Base-by-base conservation (phyloP, 2,113 vertebrate species). In the Hassar affinis region DNA sequence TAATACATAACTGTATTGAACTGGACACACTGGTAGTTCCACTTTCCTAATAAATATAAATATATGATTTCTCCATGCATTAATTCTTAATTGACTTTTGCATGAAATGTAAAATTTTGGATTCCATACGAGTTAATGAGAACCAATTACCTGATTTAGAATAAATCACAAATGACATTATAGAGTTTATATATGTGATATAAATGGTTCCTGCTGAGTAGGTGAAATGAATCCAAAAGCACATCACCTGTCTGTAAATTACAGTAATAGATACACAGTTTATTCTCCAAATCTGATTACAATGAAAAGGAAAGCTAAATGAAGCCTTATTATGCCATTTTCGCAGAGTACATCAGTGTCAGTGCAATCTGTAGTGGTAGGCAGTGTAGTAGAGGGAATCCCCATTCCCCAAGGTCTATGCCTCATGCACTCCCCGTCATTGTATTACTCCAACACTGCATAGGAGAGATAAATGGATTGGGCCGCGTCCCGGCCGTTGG, bases 381-480 rank as follows among this genome's bases (percentile, higher is more conserved):
- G 77, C 78, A 86, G 69, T 76, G 62, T 85, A 86, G 81, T 81
- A 78, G 79, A 85, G 79, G 86, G 85, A 86, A 85, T 76, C 81
- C 83, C 82, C 54, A 62, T 83, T 87, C 83, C 84, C 87, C 68
- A 30, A 86, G 79, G 82, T 66, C 81, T 78, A 74, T 42, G 17
- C 78, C 80, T 79, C 84, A 87, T 88, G 80, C 87, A 90, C 89
- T 89, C 88, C 89, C 59, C 86, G 88, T 89, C 86, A 82, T 85
- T 89, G 89, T 86, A 84, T 84, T 82, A 86, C 86, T 88, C 90
- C 90, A 93, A 90, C 89, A 88, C 87, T 85, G 88, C 86, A 87
- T 87, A 88, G 89, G 87, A 90, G 83, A 90, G 91, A 89, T 91
- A 88, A 88, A 93, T 91, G 92, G 93, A 93, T 92, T 90, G 93